Evolutionary conservation across 2,113 vertebrate species (phyloP).

Genomic region (Cygnus buccinator): DNA sequence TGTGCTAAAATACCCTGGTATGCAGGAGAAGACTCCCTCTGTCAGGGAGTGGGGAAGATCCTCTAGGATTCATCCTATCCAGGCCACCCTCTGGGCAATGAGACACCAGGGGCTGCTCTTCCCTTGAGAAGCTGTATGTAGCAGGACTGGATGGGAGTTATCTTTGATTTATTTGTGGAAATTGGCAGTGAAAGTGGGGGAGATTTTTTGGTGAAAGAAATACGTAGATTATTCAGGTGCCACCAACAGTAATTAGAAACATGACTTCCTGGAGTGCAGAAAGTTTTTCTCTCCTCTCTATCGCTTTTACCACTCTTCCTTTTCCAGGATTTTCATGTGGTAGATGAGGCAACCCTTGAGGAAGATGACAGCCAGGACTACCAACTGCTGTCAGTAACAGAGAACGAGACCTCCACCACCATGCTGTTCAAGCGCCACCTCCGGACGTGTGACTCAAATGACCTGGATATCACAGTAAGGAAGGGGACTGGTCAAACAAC

Average conservation of each 20-base stretch:
- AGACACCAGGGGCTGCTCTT: background rate
- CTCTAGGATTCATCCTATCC: background rate
- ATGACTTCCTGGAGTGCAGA: background rate
- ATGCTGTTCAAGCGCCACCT: conserved; percentile 75
- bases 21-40: background rate
- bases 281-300: background rate
- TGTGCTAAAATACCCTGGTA: background rate
- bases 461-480: conserved; percentile 79
- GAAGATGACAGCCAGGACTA: conserved; percentile 80
- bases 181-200: background rate
- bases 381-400: conserved; percentile 71
- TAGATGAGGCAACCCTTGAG: conserved; percentile 61
- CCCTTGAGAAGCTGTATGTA: background rate
- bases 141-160: background rate
- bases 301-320: background rate
- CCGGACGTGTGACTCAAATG: conserved; percentile 74
- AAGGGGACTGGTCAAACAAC: background rate
- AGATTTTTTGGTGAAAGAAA: background rate
- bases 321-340: conserved; percentile 75
- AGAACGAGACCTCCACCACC: conserved; percentile 73
- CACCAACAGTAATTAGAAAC: background rate
- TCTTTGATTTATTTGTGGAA: background rate
- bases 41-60: background rate
- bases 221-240: background rate
- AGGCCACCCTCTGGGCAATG: background rate